Evolutionary conservation across 1,140 invertebrate species (phyloP).

Genomic region (roundworm (Caenorhabditis elegans)): DNA sequence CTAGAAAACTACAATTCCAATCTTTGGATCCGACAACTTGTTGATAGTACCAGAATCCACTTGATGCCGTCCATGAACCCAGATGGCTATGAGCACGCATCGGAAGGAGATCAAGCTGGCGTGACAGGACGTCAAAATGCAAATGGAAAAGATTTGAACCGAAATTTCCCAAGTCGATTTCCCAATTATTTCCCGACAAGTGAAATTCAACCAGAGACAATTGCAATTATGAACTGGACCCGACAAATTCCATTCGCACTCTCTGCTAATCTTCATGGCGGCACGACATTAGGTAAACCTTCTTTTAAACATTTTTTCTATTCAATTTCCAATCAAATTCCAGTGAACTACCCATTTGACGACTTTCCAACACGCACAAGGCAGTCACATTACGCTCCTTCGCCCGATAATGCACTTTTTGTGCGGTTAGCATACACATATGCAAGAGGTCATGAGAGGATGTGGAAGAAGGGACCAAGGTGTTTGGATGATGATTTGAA

Average conservation of each 20-base stretch:
- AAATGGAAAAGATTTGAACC: conserved; percentile 82
- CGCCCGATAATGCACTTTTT: conserved; percentile 79
- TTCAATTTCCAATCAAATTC: background rate
- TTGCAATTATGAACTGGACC: conserved; percentile 88
- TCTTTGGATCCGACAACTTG: conserved; percentile 74
- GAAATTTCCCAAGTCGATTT: conserved; percentile 81
- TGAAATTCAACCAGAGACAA: conserved; percentile 75
- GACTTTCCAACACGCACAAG: conserved; percentile 70
- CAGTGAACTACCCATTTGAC: conserved; percentile 84
- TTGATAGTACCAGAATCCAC: conserved; percentile 81
- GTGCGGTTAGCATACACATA: conserved; percentile 80
- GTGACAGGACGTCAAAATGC: conserved; percentile 78
- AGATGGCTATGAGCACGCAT: conserved; percentile 73
- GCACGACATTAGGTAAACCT: conserved; percentile 76
- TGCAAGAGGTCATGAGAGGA: conserved; percentile 68
- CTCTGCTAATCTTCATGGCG: conserved; percentile 90
- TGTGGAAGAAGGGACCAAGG: conserved; percentile 56
- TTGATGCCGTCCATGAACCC: conserved; percentile 95
- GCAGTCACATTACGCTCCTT: conserved; percentile 67
- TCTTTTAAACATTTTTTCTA: background rate
- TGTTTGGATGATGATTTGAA: conserved; percentile 52
- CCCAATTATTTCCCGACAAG: conserved; percentile 37
- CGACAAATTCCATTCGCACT: conserved; percentile 82
- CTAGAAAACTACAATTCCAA: conserved; percentile 80
- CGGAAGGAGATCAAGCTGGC: conserved; percentile 49